Evolutionary conservation across 2,797 vertebrate species (phyloP).

Genomic region (Echeneis naucrates): DNA sequence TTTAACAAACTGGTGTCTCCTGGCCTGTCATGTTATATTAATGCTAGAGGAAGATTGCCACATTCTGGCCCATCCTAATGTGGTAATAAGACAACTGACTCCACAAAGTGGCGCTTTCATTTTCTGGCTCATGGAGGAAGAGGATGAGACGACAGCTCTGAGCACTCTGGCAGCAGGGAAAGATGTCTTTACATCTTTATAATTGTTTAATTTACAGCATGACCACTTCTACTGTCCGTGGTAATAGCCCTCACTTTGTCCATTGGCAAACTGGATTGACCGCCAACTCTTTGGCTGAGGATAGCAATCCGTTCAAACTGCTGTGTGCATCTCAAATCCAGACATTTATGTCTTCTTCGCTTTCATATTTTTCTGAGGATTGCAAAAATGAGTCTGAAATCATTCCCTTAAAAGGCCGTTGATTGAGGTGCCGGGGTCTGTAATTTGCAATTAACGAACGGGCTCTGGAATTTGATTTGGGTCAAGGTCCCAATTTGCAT

Average conservation of each 20-base stretch:
- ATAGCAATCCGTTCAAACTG: slow-evolving; percentile 57
- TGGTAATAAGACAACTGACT: slow-evolving; percentile 74
- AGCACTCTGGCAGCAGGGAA: slow-evolving; percentile 42
- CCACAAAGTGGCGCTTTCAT: slow-evolving; percentile 52
- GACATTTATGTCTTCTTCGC: slow-evolving; percentile 74
- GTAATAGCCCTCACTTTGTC: slow-evolving; percentile 54
- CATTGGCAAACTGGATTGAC: slow-evolving; percentile 56
- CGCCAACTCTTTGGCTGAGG: slow-evolving; percentile 37
- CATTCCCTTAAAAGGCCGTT: slow-evolving; percentile 84
- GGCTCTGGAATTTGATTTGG: slow-evolving; percentile 87
- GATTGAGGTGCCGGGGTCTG: slow-evolving; percentile 87
- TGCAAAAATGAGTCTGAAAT: slow-evolving; percentile 85
- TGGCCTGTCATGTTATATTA: slow-evolving; percentile 84
- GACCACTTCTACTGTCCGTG: slow-evolving; percentile 55
- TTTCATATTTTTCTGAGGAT: slow-evolving; percentile 81
- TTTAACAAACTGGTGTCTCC: slow-evolving; percentile 85
- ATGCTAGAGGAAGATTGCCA: slow-evolving; percentile 72
- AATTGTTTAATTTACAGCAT: slow-evolving; percentile 68
- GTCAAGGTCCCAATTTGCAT: slow-evolving; percentile 88
- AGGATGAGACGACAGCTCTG: slow-evolving; percentile 42
- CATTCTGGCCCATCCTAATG: slow-evolving; percentile 70
- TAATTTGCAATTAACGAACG: slow-evolving; percentile 89
- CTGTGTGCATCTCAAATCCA: slow-evolving; percentile 71
- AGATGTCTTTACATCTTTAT: slow-evolving; percentile 70
- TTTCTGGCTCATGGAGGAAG: slow-evolving; percentile 51